Percentiles rank a stretch among this genome's conserved stretches.
phyloP scores from a whole-genome alignment of 1,140 invertebrate species.

The Hydropsyche tenuis region DNA sequence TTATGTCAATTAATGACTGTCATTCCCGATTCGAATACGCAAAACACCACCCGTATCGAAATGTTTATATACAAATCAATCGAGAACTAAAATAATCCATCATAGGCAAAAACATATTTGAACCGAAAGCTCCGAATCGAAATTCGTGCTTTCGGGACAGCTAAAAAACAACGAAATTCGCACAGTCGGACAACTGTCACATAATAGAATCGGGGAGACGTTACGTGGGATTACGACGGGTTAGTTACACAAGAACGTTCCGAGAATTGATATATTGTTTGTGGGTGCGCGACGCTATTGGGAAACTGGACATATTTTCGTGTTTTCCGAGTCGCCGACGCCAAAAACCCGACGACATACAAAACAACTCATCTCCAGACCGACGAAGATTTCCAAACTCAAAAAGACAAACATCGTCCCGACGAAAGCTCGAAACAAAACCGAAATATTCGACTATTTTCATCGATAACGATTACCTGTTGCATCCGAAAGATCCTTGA shows the following conservation, averaged over 20 bases:
- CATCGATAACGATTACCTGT: too few relatives aligned
- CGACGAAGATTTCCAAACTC: neutral
- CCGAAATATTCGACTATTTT: too few relatives aligned
- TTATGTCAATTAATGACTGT: too few relatives aligned
- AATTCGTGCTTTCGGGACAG: too few relatives aligned
- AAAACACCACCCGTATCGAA: too few relatives aligned
- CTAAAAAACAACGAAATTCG: too few relatives aligned
- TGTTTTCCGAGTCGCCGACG: constrained; percentile 16
- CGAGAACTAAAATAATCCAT: too few relatives aligned
- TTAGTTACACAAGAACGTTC: constrained; percentile 26
- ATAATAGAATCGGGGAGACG: neutral
- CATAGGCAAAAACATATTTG: too few relatives aligned
- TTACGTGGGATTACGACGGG: constrained; percentile 26
- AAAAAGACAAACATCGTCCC: neutral
- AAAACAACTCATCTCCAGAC: neutral
- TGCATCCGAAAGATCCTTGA: neutral
- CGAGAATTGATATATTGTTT: constrained; percentile 39
- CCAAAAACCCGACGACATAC: neutral
- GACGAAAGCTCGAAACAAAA: neutral
- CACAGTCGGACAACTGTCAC: too few relatives aligned
- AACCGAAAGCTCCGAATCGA: too few relatives aligned
- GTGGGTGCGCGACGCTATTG: constrained; percentile 21
- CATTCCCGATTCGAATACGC: too few relatives aligned
- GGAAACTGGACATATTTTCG: constrained; percentile 32
- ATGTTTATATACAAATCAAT: too few relatives aligned